Evolutionary conservation across 2,888 invertebrate species (phyloP), one percentile per base, ranked within the genome.

Genomic region (Drosophila anomelani): DNA sequence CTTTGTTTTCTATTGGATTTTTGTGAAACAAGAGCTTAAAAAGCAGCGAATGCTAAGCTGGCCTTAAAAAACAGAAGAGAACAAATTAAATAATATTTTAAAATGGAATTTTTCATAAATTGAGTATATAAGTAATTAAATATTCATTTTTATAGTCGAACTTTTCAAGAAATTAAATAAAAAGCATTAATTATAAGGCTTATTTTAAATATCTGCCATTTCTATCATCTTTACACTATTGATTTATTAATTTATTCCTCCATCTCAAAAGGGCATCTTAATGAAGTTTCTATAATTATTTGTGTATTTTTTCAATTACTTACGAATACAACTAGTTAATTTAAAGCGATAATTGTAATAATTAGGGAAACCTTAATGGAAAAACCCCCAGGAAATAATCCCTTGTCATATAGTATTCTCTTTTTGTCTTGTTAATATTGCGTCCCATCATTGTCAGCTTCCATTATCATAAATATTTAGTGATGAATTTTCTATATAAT

Each of bases 161-260:
- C 17, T 1, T 49, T 12, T 0, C 10, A 32, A 15, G 9, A 20
- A 15, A 34, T 20, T 1, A 8, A 13, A 49, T 12, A 13, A 17
- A 32, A 47, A 12, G 0, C 13, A 4, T 1, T 4, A 32, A 0
- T 2, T 4, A 13, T n/a, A n/a, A n/a, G n/a, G n/a, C n/a, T n/a
- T n/a, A n/a, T n/a, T n/a, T n/a, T n/a, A n/a, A n/a, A n/a, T n/a
- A n/a, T n/a, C n/a, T n/a, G n/a, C n/a, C n/a, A n/a, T n/a, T n/a
- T n/a, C n/a, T n/a, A n/a, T n/a, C n/a, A 34, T 36, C 3, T 6
- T 34, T 15, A 9, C n/a, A n/a, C n/a, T n/a, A 51, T 20, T 36
- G 0, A 51, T 51, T 34, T 36, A 51, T 51, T 51, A 0, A 36
- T 51, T 3, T 20, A 51, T 20, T 34, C 34, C 34, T 51, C 20